These are phyloP conservation scores for Aphyosemion australe DNA, from an alignment of 2,113 vertebrate genomes.

Conservation along the genomic window DNA sequence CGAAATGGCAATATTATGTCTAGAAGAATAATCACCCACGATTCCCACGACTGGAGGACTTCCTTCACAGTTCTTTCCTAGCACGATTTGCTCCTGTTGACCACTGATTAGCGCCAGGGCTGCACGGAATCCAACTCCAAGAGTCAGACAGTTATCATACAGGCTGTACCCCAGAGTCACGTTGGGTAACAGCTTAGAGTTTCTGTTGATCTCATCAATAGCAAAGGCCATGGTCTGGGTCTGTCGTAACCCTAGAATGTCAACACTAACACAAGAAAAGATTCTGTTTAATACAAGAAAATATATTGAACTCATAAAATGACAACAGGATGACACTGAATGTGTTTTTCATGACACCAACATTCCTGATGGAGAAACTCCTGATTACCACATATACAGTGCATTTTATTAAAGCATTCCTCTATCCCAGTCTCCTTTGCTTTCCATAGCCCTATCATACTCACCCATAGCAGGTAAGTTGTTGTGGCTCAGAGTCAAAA, in stretches of 20 bases:
- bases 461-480: constrained; percentile 51
- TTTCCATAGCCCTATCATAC: neutral
- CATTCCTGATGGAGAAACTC: no score
- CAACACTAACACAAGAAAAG: constrained; percentile 30
- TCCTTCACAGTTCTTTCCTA: constrained; percentile 53
- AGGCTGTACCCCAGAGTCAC: constrained; percentile 64
- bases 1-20: constrained; percentile 68
- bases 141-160: constrained; percentile 64
- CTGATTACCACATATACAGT: no score
- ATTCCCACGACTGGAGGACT: constrained; percentile 65
- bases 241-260: constrained; percentile 61
- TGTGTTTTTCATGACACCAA: no score
- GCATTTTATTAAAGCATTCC: no score
- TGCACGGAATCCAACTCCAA: constrained; percentile 64
- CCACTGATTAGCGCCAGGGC: constrained; percentile 61
- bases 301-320: no score
- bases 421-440: no score
- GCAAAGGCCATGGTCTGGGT: constrained; percentile 73
- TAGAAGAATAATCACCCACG: constrained; percentile 68
- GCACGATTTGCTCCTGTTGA: constrained; percentile 32
- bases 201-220: constrained; percentile 71
- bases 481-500: constrained; percentile 43
- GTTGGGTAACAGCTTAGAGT: constrained; percentile 62
- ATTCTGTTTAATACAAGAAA: no score
- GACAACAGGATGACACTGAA: neutral